Conservation (phyloP, 2,113 vertebrate genomes). For the Neolamprologus hecqui region DNA sequence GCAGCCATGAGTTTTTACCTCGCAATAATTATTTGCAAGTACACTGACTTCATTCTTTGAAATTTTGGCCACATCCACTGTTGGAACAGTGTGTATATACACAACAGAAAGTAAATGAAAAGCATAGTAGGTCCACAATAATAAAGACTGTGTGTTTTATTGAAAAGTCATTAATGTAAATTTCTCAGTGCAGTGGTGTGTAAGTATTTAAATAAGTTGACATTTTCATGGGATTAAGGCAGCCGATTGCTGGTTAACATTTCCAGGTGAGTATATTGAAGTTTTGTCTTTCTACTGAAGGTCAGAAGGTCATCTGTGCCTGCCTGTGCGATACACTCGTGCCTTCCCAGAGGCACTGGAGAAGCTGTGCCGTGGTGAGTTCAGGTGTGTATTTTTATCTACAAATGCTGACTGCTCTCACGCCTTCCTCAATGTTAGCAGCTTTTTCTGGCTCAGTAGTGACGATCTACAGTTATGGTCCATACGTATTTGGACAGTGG, state of each 20-base stretch:
- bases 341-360: constrained; percentile 89
- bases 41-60: neutral
- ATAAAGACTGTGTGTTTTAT: neutral
- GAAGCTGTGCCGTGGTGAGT: constrained; percentile 88
- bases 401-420: neutral
- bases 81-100: neutral
- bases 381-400: constrained; percentile 82
- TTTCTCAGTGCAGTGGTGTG: neutral
- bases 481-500: neutral
- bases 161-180: neutral
- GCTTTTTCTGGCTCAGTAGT: neutral
- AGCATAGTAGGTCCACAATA: neutral
- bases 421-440: neutral
- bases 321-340: constrained; percentile 87
- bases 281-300: constrained; percentile 37
- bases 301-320: constrained; percentile 94
- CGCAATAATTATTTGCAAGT: neutral
- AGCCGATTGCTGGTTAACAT: neutral
- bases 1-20: neutral
- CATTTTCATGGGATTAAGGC: fast-evolving
- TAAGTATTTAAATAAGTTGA: neutral
- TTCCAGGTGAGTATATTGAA: neutral
- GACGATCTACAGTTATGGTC: neutral
- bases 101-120: neutral
- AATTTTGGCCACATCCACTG: neutral